These are phyloP conservation scores for Neocloeon triangulifer DNA, from an alignment of 1,140 invertebrate species.

Conservation along the genomic window DNA sequence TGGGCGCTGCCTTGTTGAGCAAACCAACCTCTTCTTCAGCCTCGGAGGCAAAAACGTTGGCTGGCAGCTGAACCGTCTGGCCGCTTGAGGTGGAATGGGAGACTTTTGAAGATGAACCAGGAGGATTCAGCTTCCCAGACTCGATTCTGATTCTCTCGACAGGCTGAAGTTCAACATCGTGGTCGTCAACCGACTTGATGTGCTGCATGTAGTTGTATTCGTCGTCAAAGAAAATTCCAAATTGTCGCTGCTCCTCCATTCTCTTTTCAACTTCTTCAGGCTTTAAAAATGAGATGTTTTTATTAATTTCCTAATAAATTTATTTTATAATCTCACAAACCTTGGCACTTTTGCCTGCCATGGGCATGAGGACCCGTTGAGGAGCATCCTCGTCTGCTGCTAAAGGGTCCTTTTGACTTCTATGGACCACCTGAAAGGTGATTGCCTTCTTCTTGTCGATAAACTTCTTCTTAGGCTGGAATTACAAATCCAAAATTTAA, in stretches of 20 bases:
- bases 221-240: conserved; percentile 89
- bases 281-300: too few species aligned
- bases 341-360: conserved; percentile 10
- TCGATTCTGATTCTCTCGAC: conserved; percentile 7
- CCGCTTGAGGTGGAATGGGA: too few species aligned
- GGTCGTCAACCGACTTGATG: conserved; percentile 39
- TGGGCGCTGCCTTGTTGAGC: conserved; percentile 66
- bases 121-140: conserved; percentile 3
- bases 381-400: conserved; percentile 70
- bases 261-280: conserved; percentile 22
- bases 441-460: conserved; percentile 82
- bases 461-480: conserved; percentile 40
- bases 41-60: conserved; percentile 75
- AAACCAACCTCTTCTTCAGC: conserved; percentile 74
- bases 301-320: too few species aligned
- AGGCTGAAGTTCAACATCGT: conserved; percentile 17
- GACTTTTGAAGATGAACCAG: conserved; percentile 1
- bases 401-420: conserved; percentile 81
- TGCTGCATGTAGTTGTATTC: conserved; percentile 92
- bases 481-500: too few species aligned
- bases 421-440: conserved; percentile 76
- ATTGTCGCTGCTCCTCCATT: conserved; percentile 63
- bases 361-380: conserved; percentile 54
- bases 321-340: too few species aligned
- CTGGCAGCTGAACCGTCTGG: conserved; percentile 46